These are phyloP conservation scores for Pristionchus exspectatus DNA, from an alignment of 2,888 invertebrate species.

Conservation along the genomic window DNA sequence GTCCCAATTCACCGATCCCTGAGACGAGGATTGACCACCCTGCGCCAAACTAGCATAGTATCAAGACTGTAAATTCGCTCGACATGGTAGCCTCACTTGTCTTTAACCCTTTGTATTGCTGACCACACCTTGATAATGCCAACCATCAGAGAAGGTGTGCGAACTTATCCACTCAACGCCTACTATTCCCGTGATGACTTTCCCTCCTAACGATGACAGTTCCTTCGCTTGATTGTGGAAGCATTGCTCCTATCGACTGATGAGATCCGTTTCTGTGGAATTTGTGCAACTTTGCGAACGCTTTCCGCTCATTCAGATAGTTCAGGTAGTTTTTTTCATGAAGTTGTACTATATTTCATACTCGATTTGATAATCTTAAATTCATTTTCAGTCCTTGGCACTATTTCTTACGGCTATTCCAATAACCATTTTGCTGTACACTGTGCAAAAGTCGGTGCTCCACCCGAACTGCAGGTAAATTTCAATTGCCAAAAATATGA, in stretches of 20 bases:
- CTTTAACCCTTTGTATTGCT: too few relatives aligned
- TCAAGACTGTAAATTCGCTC: too few relatives aligned
- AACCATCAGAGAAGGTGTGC: not conserved
- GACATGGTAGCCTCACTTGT: too few relatives aligned
- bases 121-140: too few relatives aligned
- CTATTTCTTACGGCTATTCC: not conserved
- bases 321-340: not conserved
- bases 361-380: not conserved
- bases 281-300: not conserved
- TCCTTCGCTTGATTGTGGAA: not conserved
- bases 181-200: not conserved
- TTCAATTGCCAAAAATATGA: too few relatives aligned
- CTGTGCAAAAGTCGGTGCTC: constrained; percentile 3
- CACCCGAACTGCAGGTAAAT: constrained; percentile 34
- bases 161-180: not conserved
- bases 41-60: too few relatives aligned
- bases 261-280: not conserved
- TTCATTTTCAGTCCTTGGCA: not conserved
- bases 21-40: too few relatives aligned
- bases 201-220: not conserved
- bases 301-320: not conserved
- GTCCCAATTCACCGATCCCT: too few relatives aligned
- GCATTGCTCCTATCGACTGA: not conserved
- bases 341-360: too few relatives aligned
- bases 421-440: not conserved